phyloP scores from a whole-genome alignment of 1,140 invertebrate genomes.

The Pectinophora gossypiella region DNA sequence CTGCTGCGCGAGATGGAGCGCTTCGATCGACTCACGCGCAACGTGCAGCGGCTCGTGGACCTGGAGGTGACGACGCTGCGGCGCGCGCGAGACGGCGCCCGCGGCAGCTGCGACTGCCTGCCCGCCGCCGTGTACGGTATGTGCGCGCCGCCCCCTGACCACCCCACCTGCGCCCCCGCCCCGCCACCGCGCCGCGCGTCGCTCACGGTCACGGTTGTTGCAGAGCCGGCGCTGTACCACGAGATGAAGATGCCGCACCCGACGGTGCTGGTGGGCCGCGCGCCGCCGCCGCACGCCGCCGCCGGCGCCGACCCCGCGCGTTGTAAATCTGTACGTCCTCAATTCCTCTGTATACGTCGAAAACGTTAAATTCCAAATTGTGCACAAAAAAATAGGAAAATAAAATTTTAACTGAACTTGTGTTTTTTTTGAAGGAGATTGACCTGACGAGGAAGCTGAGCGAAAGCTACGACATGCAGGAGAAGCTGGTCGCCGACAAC shows the following conservation, averaged over 20 bases:
- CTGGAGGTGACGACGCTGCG: conserved; percentile 23
- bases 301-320: conserved; percentile 7
- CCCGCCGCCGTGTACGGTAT: conserved; percentile 24
- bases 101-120: conserved; percentile 8
- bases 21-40: conserved; percentile 45
- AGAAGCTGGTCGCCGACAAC: conserved; percentile 78
- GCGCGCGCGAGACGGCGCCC: conserved; percentile 3
- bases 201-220: no score
- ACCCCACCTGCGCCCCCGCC: no score
- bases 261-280: conserved; percentile 25
- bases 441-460: conserved; percentile 73
- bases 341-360: conserved; percentile 10
- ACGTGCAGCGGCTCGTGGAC: conserved; percentile 40
- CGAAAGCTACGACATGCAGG: conserved; percentile 78
- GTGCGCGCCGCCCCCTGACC: no score
- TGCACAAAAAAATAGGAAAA: conserved; percentile 14
- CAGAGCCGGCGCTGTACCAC: conserved; percentile 28
- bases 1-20: conserved; percentile 54
- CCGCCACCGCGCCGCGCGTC: no score
- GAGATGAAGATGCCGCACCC: conserved; percentile 48
- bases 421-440: conserved; percentile 58
- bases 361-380: conserved; percentile 11
- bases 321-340: conserved; percentile 59
- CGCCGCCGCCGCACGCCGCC: background rate
- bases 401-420: conserved; percentile 15